phyloP scores from a whole-genome alignment of 2,888 invertebrate species.

The Perithous albicinctus region DNA sequence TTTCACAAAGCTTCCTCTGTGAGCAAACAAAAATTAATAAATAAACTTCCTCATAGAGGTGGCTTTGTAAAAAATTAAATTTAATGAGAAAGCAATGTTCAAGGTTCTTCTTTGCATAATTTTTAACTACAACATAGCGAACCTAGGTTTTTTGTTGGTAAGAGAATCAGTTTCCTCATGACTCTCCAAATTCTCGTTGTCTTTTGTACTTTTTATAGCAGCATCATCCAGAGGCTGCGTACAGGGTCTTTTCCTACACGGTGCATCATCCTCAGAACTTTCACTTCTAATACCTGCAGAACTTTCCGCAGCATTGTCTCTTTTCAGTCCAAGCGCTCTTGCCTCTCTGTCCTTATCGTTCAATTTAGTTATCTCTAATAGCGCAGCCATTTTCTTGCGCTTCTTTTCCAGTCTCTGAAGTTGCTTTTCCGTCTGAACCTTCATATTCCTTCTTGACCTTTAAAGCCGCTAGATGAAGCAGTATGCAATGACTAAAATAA shows the following conservation, averaged over 20 bases:
- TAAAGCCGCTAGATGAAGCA: background rate
- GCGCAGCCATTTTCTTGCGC: constrained; percentile 88
- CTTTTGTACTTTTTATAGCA: constrained; percentile 17
- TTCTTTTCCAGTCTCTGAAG: constrained; percentile 87
- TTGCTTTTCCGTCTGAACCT: constrained; percentile 85
- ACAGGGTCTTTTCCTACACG: constrained; percentile 76
- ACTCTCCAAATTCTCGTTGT: constrained; percentile 15
- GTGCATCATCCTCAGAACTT: constrained; percentile 57
- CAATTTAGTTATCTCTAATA: constrained; percentile 87
- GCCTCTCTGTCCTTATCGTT: constrained; percentile 87
- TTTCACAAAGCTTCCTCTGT: too few species aligned
- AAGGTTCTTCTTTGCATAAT: background rate
- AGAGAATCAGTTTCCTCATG: constrained; percentile 65
- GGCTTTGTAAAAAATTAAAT: too few species aligned
- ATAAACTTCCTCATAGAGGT: too few species aligned
- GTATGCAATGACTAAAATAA: constrained; percentile 57
- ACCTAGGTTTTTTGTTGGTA: constrained; percentile 80
- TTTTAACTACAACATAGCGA: background rate
- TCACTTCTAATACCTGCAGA: background rate
- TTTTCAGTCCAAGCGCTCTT: constrained; percentile 73
- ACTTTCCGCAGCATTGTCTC: constrained; percentile 38
- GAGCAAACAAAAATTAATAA: too few species aligned
- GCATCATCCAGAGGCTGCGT: constrained; percentile 50
- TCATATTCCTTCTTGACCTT: constrained; percentile 79
- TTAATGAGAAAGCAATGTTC: too few species aligned